Conservation (phyloP, 2,797 vertebrate genomes). For the Etheostoma nigrum region DNA sequence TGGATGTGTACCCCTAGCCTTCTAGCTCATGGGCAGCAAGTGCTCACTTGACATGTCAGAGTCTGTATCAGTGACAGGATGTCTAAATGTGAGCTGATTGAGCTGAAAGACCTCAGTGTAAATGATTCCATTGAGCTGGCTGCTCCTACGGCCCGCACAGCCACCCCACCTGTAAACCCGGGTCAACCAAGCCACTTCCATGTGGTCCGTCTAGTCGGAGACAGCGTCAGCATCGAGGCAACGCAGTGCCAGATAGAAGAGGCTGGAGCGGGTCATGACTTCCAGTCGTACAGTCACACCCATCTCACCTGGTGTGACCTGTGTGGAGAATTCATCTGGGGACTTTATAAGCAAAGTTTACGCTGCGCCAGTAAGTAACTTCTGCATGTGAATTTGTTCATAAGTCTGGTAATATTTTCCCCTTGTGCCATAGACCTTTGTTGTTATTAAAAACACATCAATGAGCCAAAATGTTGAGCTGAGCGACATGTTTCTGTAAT, state of each 20-base stretch:
- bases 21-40: constrained; percentile 38
- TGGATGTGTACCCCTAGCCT: neutral
- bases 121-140: constrained; percentile 86
- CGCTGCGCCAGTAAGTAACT: constrained; percentile 92
- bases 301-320: constrained; percentile 97
- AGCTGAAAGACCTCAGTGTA: constrained; percentile 89
- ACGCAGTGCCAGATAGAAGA: constrained; percentile 62
- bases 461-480: neutral
- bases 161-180: constrained; percentile 72
- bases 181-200: constrained; percentile 75
- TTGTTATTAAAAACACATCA: constrained; percentile 7
- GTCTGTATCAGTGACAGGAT: constrained; percentile 72
- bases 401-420: constrained; percentile 3
- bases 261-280: constrained; percentile 88
- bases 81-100: constrained; percentile 92
- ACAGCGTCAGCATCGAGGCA: constrained; percentile 71
- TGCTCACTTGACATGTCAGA: constrained; percentile 56
- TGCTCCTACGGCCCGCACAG: constrained; percentile 44
- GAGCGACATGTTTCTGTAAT: neutral
- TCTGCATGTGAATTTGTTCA: neutral
- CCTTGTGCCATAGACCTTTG: neutral
- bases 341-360: constrained; percentile 92
- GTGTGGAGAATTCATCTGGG: constrained; percentile 98
- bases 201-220: constrained; percentile 80
- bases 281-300: constrained; percentile 89